Conservation (phyloP, 2,888 invertebrate species). For the Aricia artaxerxes region DNA sequence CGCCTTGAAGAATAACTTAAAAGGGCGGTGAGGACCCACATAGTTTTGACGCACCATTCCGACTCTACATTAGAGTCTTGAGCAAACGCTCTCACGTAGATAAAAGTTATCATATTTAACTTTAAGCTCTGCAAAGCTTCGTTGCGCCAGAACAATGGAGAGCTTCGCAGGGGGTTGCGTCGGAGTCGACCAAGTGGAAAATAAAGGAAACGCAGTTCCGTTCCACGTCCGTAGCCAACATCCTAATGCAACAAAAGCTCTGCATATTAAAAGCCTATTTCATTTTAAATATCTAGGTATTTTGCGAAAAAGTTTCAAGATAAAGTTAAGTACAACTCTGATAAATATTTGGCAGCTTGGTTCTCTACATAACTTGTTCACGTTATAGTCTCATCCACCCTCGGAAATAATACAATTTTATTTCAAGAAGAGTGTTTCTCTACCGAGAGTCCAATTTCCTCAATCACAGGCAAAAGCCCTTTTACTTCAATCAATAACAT, state of each 20-base stretch:
- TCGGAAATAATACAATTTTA: not conserved
- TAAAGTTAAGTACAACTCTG: not conserved
- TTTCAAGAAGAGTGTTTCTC: not conserved
- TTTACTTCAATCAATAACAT: too few relatives aligned
- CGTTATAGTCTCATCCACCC: not conserved
- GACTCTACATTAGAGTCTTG: not conserved
- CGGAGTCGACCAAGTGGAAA: slow-evolving; percentile 59
- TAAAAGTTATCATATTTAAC: slow-evolving; percentile 28
- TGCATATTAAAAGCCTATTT: slow-evolving; percentile 16
- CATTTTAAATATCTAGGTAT: not conserved
- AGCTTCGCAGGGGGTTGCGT: slow-evolving; percentile 46
- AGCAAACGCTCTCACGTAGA: slow-evolving; percentile 34
- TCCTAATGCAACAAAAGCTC: slow-evolving; percentile 34
- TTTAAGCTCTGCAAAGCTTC: slow-evolving; percentile 41
- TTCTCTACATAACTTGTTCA: not conserved
- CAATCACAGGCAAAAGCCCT: too few relatives aligned
- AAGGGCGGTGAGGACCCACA: not conserved
- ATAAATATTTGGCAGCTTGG: not conserved
- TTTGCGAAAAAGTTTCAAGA: not conserved
- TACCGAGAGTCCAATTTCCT: too few relatives aligned
- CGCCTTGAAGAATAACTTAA: not conserved
- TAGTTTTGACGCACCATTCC: not conserved
- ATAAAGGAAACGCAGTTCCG: slow-evolving; percentile 67
- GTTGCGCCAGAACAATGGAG: slow-evolving; percentile 58
- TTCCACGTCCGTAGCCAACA: slow-evolving; percentile 47